Percentiles rank a stretch among this genome's conserved stretches.
These are phyloP conservation scores for Fissipunctia ypsillon DNA, from an alignment of 2,888 invertebrate genomes.

Conservation along the genomic window DNA sequence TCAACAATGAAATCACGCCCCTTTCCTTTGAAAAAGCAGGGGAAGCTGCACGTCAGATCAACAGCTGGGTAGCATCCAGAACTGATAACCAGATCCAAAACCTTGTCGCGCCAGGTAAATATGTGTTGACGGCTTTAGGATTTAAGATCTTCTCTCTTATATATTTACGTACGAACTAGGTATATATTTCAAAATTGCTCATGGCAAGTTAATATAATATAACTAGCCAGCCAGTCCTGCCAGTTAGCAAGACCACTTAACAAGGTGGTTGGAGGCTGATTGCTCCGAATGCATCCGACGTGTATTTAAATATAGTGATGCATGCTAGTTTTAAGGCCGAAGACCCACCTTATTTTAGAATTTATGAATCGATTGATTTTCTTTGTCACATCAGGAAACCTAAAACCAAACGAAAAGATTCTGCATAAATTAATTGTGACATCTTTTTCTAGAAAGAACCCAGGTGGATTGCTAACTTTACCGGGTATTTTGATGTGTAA, in stretches of 20 bases:
- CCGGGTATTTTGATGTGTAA: not conserved
- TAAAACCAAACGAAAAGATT: not conserved
- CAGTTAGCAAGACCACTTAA: too few relatives aligned
- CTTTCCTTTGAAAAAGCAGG: constrained; percentile 89
- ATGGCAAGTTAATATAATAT: not conserved
- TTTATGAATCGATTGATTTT: not conserved
- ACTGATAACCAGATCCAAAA: constrained; percentile 93
- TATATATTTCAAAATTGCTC: not conserved
- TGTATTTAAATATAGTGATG: not conserved
- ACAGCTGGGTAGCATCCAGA: constrained; percentile 92
- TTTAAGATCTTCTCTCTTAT: not conserved
- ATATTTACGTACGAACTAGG: not conserved
- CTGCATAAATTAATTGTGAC: not conserved
- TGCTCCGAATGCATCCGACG: not conserved
- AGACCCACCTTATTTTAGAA: not conserved
- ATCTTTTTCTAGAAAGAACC: not conserved
- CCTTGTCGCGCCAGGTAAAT: constrained; percentile 90
- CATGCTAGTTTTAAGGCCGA: not conserved
- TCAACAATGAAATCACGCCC: constrained; percentile 90
- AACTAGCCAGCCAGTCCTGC: too few relatives aligned
- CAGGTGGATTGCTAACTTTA: not conserved
- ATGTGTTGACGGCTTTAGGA: not conserved
- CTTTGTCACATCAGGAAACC: not conserved
- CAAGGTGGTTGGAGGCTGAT: not conserved
- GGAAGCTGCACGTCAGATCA: constrained; percentile 91